Base-by-base conservation (phyloP, 2,888 invertebrate species). In the Druceiella hillmani region DNA sequence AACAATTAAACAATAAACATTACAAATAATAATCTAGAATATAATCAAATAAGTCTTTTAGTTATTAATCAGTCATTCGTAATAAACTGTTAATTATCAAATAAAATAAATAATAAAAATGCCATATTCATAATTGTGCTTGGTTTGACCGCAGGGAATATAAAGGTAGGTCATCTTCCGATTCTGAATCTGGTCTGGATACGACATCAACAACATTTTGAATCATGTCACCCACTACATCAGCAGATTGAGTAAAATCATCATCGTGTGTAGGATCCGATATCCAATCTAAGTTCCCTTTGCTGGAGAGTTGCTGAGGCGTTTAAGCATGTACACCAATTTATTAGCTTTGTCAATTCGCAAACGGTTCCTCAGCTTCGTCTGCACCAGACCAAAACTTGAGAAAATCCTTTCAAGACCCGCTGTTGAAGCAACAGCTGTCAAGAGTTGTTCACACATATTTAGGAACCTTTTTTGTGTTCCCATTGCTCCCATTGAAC, bases 381-480 rank as follows among this genome's bases (percentile, higher is more conserved):
- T 25, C 7, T 36, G 29, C 10, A 36, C 22, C 14, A 36, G 30
- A 9, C 36, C 30, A 24, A 36, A 36, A 16, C 22, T 30, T 17
- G 31, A 31, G 15, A 31, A 31, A 15, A 31, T 31, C 10, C 17
- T 31, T 31, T 31, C 31, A 20, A 29, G 28, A 12, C 36, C 36
- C 10, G 36, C 36, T 29, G 36, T 36, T 17, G 29, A 36, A 22
- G 29, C 36, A 12, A 36, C 36, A n/a, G 36, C 28, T 9, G 36
- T 28, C 17, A 36, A 29, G 11, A 33, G 15, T 33, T 31, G 31
- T 31, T 31, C 31, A 16, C 31, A 31, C 16, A 31, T 7, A n/a
- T 7, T 11, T 16, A 24, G 24, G 15, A 33, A 33, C 13, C 13
- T 4, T 33, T 25, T 33, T 33, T 33, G 25, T 25, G 13, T 13